These are phyloP conservation scores for Heliconius sara DNA, from an alignment of 2,888 invertebrate species.

Conservation along the genomic window DNA sequence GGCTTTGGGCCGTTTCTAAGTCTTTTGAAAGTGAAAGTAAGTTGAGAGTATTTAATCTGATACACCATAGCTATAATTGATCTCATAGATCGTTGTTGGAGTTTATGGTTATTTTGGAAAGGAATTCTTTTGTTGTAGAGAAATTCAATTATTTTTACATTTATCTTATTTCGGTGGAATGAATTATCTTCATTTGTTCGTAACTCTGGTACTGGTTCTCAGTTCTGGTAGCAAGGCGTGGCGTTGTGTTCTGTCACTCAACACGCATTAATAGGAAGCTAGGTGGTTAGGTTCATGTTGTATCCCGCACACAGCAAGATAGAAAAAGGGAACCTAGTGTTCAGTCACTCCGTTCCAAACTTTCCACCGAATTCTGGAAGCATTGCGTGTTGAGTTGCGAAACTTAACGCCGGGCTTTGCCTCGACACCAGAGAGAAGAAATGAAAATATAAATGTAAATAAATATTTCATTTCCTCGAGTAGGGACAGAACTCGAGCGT, in stretches of 20 bases:
- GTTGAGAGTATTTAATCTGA: conserved; percentile 4
- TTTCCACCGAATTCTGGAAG: neutral
- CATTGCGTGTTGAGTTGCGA: no score
- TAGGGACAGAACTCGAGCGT: no score
- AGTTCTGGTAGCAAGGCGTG: no score
- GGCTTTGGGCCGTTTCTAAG: conserved; percentile 16
- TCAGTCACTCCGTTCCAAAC: neutral
- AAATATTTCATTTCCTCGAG: no score
- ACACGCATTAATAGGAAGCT: no score
- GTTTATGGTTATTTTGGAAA: neutral
- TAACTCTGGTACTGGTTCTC: no score
- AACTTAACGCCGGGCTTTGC: no score
- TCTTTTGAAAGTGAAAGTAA: conserved; percentile 20
- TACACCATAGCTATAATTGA: neutral
- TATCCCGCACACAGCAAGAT: neutral
- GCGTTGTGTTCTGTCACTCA: no score
- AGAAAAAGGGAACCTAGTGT: neutral
- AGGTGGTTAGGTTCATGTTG: no score
- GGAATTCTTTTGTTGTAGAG: neutral
- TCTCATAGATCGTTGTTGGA: neutral
- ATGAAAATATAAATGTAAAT: no score
- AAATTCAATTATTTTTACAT: neutral
- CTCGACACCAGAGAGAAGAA: no score
- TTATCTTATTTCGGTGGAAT: neutral
- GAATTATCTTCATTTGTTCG: no score